Evolutionary conservation across 2,888 invertebrate species (phyloP).

Genomic region (Dysmachus trigonus): DNA sequence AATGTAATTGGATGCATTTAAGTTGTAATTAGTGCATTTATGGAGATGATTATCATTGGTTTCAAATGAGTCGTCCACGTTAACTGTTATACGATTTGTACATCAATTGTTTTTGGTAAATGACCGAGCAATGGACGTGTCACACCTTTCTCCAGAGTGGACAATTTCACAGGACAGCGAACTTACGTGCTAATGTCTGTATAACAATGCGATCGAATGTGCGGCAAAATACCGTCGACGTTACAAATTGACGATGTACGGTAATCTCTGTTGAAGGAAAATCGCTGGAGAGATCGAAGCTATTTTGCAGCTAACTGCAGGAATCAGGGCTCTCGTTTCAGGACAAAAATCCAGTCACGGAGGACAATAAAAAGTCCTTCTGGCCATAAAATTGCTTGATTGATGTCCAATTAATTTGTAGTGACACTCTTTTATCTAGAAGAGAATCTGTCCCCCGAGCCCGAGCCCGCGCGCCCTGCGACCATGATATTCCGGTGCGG

Average conservation of each 20-base stretch:
- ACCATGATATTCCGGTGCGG: constrained; percentile 37
- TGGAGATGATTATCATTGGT: background rate
- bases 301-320: constrained; percentile 35
- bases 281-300: constrained; percentile 7
- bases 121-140: background rate
- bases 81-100: background rate
- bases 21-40: background rate
- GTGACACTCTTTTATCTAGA: constrained; percentile 46
- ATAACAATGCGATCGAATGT: background rate
- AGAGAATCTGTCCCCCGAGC: background rate
- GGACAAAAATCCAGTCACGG: constrained; percentile 29
- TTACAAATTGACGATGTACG: constrained; percentile 28
- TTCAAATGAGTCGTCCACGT: background rate
- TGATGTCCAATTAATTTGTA: constrained; percentile 48
- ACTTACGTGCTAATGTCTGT: background rate
- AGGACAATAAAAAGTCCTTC: constrained; percentile 44
- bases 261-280: constrained; percentile 38
- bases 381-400: constrained; percentile 48
- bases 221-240: background rate
- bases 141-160: background rate
- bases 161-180: background rate
- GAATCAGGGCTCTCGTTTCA: constrained; percentile 30
- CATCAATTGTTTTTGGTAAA: background rate
- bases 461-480: background rate
- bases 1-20: background rate